These are phyloP conservation scores for Anabas testudineus DNA, from an alignment of 2,797 vertebrate genomes.

Conservation along the genomic window DNA sequence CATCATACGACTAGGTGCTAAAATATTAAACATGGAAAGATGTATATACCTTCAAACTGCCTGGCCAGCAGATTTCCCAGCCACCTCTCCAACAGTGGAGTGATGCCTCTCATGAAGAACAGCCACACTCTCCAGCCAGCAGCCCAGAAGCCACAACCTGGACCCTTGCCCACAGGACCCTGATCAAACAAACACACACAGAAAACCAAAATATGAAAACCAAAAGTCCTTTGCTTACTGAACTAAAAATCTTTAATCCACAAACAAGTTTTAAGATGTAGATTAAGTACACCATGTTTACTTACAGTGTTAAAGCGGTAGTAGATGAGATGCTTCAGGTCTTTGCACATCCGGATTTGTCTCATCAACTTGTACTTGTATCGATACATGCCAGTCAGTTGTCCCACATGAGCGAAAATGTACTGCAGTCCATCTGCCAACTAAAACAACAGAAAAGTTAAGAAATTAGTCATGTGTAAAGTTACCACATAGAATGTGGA, in stretches of 20 bases:
- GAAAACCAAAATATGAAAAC: neutral
- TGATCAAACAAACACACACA: conserved; percentile 63
- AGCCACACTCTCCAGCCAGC: conserved; percentile 99
- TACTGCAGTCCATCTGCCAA: conserved; percentile 97
- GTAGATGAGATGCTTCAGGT: conserved; percentile 99
- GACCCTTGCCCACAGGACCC: conserved; percentile 98
- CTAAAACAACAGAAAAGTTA: conserved; percentile 73
- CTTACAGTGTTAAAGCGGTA: conserved; percentile 99
- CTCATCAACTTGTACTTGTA: conserved; percentile 99
- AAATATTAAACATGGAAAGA: neutral
- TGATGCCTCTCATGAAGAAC: conserved; percentile 99
- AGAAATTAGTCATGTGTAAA: neutral
- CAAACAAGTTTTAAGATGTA: neutral
- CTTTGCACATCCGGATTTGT: conserved; percentile 99
- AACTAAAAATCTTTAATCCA: neutral
- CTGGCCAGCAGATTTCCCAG: conserved; percentile 98
- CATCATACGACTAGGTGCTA: fast-evolving
- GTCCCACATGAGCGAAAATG: conserved; percentile 98
- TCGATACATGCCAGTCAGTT: conserved; percentile 98
- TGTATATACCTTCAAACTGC: conserved; percentile 94
- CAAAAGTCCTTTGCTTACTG: no score
- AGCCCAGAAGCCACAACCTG: conserved; percentile 99
- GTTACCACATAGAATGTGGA: neutral
- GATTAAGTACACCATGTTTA: neutral
- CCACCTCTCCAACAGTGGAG: conserved; percentile 97